Conservation (phyloP, 1,140 invertebrate genomes). For the Lepidurus arcticus region DNA sequence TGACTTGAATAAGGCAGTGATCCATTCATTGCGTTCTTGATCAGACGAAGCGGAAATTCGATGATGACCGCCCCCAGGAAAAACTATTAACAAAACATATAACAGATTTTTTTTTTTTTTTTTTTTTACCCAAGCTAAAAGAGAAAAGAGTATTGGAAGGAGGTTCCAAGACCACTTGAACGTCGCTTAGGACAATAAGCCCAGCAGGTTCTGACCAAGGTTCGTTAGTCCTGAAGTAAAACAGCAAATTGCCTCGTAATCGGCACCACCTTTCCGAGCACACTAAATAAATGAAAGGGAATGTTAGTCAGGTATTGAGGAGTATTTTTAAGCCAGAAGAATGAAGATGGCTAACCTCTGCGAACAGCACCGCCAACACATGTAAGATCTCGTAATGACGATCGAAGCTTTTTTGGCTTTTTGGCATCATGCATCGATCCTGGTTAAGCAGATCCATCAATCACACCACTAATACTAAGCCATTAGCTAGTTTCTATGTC, state of each 20-base stretch:
- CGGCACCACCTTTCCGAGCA: slow-evolving; percentile 82
- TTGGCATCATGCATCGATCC: neutral
- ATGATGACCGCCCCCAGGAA: slow-evolving; percentile 63
- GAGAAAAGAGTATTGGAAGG: slow-evolving; percentile 55
- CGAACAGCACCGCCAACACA: slow-evolving; percentile 30
- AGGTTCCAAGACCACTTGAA: slow-evolving; percentile 62
- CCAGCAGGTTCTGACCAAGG: slow-evolving; percentile 80
- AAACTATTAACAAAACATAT: slow-evolving; percentile 31
- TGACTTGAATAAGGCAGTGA: slow-evolving; percentile 73
- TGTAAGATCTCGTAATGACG: slow-evolving; percentile 31
- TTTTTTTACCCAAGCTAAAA: slow-evolving; percentile 52
- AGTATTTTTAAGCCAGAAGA: neutral
- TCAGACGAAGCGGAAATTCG: slow-evolving; percentile 72
- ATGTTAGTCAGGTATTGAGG: neutral
- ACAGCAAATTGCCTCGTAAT: slow-evolving; percentile 83
- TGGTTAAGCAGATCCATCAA: neutral
- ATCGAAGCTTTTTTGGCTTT: slow-evolving; percentile 15
- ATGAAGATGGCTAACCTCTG: slow-evolving; percentile 25
- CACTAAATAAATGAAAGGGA: slow-evolving; percentile 51
- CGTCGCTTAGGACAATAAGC: slow-evolving; percentile 80
- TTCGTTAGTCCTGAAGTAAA: slow-evolving; percentile 87
- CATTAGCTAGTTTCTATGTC: neutral
- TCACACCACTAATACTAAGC: neutral
- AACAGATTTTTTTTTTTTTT: neutral
- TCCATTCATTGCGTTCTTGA: slow-evolving; percentile 76